Conservation (phyloP, 2,113 vertebrate genomes). For the mouse (Mus musculus) region DNA sequence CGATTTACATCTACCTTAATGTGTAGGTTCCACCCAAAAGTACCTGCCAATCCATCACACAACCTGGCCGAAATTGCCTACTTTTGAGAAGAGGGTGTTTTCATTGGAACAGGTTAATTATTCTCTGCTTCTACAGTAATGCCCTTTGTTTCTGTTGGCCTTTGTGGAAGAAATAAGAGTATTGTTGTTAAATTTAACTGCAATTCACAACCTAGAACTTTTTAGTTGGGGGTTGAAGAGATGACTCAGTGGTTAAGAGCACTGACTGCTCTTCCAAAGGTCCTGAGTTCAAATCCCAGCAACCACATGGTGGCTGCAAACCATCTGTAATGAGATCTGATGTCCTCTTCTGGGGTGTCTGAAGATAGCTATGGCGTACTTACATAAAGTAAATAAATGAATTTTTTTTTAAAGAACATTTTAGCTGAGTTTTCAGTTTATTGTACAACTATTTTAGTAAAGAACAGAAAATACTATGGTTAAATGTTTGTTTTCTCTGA, state of each 20-base stretch:
- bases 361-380: too few relatives aligned
- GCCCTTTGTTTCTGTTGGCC: background rate
- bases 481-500: background rate
- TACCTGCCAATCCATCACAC: background rate
- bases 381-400: too few relatives aligned
- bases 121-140: background rate
- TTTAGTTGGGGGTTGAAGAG: background rate
- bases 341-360: too few relatives aligned
- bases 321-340: too few relatives aligned
- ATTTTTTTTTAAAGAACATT: too few relatives aligned
- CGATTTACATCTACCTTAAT: background rate
- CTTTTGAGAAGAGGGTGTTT: background rate
- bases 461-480: background rate
- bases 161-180: background rate
- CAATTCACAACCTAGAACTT: background rate
- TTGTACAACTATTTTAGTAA: background rate
- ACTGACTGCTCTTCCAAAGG: too few relatives aligned
- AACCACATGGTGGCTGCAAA: too few relatives aligned
- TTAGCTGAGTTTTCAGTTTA: constrained; percentile 23
- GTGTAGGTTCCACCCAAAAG: background rate
- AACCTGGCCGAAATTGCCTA: background rate
- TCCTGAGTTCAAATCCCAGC: too few relatives aligned
- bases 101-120: background rate
- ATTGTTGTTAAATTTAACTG: background rate
- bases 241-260: too few relatives aligned